These are phyloP conservation scores for Leucophenga montana DNA, from an alignment of 2,888 invertebrate genomes.

Conservation along the genomic window DNA sequence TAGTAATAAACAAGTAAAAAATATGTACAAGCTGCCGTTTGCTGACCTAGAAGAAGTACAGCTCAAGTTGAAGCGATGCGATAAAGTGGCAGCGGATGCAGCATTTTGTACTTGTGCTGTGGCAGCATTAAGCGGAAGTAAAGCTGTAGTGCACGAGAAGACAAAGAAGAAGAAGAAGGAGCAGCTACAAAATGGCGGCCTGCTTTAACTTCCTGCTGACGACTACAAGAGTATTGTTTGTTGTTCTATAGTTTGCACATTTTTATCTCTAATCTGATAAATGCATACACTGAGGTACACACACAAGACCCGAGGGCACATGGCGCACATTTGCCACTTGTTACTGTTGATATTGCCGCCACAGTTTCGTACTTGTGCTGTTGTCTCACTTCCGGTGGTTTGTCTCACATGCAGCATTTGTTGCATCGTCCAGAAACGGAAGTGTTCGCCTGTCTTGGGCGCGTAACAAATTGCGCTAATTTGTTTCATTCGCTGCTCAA, in stretches of 20 bases:
- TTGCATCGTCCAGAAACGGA: not conserved
- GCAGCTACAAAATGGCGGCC: not conserved
- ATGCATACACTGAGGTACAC: not conserved
- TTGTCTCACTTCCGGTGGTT: not conserved
- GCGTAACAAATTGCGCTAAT: constrained; percentile 20
- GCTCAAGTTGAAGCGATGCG: not conserved
- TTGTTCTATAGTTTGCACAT: constrained; percentile 25
- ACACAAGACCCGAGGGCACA: not conserved
- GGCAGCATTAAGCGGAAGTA: too few species aligned
- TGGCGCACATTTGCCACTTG: constrained; percentile 21
- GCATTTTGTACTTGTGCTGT: too few species aligned
- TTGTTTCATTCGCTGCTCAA: constrained; percentile 9
- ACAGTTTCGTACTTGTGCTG: not conserved
- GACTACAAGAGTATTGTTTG: not conserved
- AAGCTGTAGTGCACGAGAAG: too few species aligned
- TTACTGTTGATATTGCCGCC: not conserved
- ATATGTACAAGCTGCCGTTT: not conserved
- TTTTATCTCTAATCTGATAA: constrained; percentile 26
- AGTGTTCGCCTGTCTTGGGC: constrained; percentile 2
- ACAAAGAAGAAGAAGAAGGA: too few species aligned
- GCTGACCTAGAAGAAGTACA: not conserved
- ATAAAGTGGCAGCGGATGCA: too few species aligned
- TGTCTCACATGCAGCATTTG: too few species aligned
- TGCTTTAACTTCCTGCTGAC: not conserved
- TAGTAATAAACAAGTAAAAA: too few species aligned